Base-by-base conservation (phyloP, 2,797 vertebrate genomes). In the Hypotaenidia okinawae region DNA sequence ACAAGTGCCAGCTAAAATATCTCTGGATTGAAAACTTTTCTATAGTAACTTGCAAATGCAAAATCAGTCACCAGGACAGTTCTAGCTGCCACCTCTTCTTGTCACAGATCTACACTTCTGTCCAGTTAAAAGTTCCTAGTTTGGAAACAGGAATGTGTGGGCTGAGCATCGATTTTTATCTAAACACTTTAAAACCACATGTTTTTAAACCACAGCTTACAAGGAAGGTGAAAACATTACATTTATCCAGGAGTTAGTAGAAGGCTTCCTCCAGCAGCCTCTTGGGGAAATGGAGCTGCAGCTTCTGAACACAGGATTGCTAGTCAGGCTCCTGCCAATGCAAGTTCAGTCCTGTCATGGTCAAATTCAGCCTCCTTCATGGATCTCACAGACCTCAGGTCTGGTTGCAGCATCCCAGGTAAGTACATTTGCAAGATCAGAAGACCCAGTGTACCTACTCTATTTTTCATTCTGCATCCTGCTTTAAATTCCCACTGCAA, bases 1-100 rank as follows among this genome's bases (percentile, higher is more conserved):
- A 93, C 68, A 93, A 94, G 84, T 92, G 75, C 82, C 75, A 91
- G 81, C 49, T 95, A 93, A 94, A 96, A 87, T 93, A 95, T 91
- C 89, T 80, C 81, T 95, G 70, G 75, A 83, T 87, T 89, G 61
- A 83, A 83, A 95, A 87, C 35, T 95, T 95, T 92, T 83, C 90
- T 93, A 55, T 80, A 95, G 64, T 83, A 94, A 95, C 81, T 87
- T 95, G 73, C 69, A 92, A 93, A 80, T 83, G 61, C 41, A 95
- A 74, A 76, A 89, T 63, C 90, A 58, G 39, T 87, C 81, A 84
- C 57, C 72, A 68, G 61, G 37, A 77, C 54, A 70, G 39, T 33
- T 79, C 74, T 77, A 82, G 54, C n/a, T 68, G 43, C 47, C 30
- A 11, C 67, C 14, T 74, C 52, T 76, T 89, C 43, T 82, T 90